phyloP scores from a whole-genome alignment of 1,140 invertebrate species.

The Magallana gigas region DNA sequence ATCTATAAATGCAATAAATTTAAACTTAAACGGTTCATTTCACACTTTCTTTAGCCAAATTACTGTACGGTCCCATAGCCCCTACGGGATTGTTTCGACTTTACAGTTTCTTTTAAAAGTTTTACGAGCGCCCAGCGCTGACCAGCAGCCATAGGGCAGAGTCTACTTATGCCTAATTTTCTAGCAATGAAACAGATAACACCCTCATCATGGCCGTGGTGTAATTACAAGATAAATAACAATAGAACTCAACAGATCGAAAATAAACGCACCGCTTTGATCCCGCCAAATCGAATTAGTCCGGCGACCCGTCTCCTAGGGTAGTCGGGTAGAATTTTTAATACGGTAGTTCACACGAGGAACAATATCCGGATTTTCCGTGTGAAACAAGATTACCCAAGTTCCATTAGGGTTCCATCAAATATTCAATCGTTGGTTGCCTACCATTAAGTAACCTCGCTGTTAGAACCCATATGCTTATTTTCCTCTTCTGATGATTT shows the following conservation, averaged over 20 bases:
- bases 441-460: neutral
- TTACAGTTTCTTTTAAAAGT: conserved; percentile 34
- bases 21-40: conserved; percentile 43
- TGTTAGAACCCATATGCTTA: conserved; percentile 26
- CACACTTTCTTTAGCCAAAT: conserved; percentile 22
- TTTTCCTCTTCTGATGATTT: neutral
- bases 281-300: conserved; percentile 33
- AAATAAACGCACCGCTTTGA: conserved; percentile 39
- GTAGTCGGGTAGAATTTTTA: neutral
- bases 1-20: conserved; percentile 41
- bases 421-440: conserved; percentile 2
- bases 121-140: conserved; percentile 14
- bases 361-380: neutral
- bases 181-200: conserved; percentile 33
- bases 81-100: conserved; percentile 6
- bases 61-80: neutral
- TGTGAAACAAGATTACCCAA: neutral
- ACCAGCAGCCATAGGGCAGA: conserved; percentile 5
- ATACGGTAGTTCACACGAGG: conserved; percentile 28
- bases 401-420: neutral
- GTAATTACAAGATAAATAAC: conserved; percentile 35
- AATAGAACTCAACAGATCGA: conserved; percentile 38
- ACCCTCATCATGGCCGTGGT: conserved; percentile 6
- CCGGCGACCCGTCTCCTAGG: neutral
- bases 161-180: conserved; percentile 27